Conservation (phyloP, 2,113 vertebrate species). For the Urocolius indicus region DNA sequence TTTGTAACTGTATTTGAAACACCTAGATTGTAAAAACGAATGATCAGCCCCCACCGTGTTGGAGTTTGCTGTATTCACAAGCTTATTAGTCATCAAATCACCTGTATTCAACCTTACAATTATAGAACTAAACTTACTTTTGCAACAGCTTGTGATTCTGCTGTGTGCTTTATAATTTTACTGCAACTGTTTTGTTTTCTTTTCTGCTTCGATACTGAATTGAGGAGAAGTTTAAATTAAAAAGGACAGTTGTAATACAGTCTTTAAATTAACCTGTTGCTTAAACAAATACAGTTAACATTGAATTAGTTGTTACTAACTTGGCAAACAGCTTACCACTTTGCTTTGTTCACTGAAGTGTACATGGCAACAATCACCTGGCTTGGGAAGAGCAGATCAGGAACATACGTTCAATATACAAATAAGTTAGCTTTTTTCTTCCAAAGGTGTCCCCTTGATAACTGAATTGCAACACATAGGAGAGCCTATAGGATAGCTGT, state of each 20-base stretch:
- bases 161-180: neutral
- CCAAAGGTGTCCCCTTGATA: neutral
- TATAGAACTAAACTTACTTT: neutral
- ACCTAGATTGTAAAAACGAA: neutral
- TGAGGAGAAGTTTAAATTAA: conserved; percentile 6
- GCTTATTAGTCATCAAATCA: neutral
- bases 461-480: neutral
- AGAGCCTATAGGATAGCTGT: neutral
- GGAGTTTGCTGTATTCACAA: neutral
- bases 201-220: neutral
- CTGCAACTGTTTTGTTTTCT: neutral
- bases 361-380: conserved; percentile 54
- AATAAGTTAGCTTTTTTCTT: neutral
- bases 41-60: neutral
- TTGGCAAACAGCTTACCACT: neutral
- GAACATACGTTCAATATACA: neutral
- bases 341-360: conserved; percentile 43
- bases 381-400: conserved; percentile 33
- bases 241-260: neutral
- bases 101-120: neutral
- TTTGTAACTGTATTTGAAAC: conserved; percentile 41
- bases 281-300: neutral
- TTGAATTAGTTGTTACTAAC: conserved; percentile 18
- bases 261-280: neutral
- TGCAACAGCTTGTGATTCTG: neutral